Base-by-base conservation (phyloP, 2,113 vertebrate species). In the Fukomys damarensis region DNA sequence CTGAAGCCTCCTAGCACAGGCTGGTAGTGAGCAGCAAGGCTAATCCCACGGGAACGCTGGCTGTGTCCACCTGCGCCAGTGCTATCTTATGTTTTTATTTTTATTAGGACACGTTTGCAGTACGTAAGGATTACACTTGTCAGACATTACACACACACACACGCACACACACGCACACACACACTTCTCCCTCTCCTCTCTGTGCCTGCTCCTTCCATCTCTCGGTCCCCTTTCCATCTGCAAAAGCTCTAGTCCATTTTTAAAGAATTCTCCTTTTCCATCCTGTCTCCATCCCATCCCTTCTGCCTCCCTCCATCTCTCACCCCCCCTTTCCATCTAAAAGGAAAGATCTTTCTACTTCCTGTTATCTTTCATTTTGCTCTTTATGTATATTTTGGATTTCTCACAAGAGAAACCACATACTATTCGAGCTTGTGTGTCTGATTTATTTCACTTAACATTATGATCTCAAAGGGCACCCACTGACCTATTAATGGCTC, bases 41-140 rank as follows among this genome's bases (percentile, higher is more conserved):
- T 95, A 84, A 97, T 87, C 88, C 85, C 81, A 4, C 0, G 65
- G 91, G 93, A 90, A 93, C 28, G 74, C 77, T 43, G 38, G 63
- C 93, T 3, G 7, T 22, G 32, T 68, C 66, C 56, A 89, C 93
- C 82, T 81, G 66, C 49, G 20, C 72, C 76, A 7, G 77, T 1
- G 65, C 49, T 56, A 52, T 9, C 74, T 59, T 63, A 26, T 70
- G 4, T 76, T 74, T 24, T 72, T 43, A 70, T 76, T 76, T 46
- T 76, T 30, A 76, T 30, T 76, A 76, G 72, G 72, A 76, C 24
- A 30, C 1, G 41, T 16, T 46, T 30, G 13, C 46, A 30, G 43
- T 46, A 6, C 26, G 8, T 16, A 28, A 43, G 22, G 70, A 26
- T 43, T 46, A 30, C 43, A 76, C 72, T 46, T 74, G 70, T 28